phyloP scores from a whole-genome alignment of 2,113 vertebrate species.

The Pelodiscus sinensis region DNA sequence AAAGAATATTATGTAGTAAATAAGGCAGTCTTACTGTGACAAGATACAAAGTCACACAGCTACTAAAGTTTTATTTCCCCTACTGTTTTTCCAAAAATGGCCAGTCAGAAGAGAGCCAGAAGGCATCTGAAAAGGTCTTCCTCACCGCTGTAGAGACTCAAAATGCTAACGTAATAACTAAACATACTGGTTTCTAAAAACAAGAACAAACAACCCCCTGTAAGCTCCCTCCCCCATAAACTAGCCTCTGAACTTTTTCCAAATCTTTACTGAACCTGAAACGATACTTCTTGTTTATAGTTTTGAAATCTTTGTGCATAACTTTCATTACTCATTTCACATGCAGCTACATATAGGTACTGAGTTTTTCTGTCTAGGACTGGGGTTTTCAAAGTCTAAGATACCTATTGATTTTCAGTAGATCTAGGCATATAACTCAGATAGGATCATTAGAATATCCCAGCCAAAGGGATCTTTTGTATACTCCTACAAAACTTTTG shows the following conservation, averaged over 20 bases:
- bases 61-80: neutral
- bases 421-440: neutral
- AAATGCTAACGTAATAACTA: neutral
- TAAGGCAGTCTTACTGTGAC: neutral
- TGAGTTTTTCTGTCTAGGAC: neutral
- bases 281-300: neutral
- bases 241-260: neutral
- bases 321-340: neutral
- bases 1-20: neutral
- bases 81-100: neutral
- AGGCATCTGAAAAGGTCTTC: neutral
- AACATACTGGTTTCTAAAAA: neutral
- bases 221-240: too few relatives aligned
- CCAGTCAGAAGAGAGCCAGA: neutral
- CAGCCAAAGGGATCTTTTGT: neutral
- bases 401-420: neutral
- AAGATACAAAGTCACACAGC: neutral
- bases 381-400: neutral
- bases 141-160: neutral
- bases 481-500: neutral
- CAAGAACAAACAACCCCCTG: too few relatives aligned
- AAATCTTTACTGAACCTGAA: neutral
- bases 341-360: neutral
- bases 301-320: neutral
- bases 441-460: neutral